Conservation (phyloP, 2,888 invertebrate genomes). For the Limenitis camilla region DNA sequence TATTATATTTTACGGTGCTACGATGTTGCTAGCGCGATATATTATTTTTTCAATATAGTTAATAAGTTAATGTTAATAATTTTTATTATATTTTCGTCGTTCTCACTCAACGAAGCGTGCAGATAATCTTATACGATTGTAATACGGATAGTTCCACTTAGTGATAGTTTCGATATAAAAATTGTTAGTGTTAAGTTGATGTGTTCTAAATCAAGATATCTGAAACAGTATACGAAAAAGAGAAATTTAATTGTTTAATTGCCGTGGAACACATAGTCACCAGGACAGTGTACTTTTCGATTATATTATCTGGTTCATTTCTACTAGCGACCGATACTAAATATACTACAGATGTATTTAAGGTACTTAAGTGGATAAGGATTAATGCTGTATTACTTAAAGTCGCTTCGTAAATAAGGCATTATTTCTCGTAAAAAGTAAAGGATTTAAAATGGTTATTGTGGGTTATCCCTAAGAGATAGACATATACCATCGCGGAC, state of each 20-base stretch:
- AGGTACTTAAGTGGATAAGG: too few relatives aligned
- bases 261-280: slow-evolving; percentile 45
- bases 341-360: too few relatives aligned
- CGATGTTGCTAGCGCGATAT: slow-evolving; percentile 50
- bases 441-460: too few relatives aligned
- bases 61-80: slow-evolving; percentile 38
- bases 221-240: slow-evolving; percentile 71
- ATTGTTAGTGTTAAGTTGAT: slow-evolving; percentile 59
- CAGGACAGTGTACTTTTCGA: too few relatives aligned
- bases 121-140: slow-evolving; percentile 26
- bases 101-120: slow-evolving; percentile 23
- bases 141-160: slow-evolving; percentile 43
- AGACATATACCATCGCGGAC: too few relatives aligned
- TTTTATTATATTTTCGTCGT: slow-evolving; percentile 36
- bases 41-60: slow-evolving; percentile 47
- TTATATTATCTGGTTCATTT: too few relatives aligned
- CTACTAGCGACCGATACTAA: too few relatives aligned
- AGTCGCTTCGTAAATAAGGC: too few relatives aligned
- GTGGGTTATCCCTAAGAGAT: too few relatives aligned
- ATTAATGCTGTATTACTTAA: too few relatives aligned
- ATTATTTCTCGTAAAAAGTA: too few relatives aligned
- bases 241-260: slow-evolving; percentile 49
- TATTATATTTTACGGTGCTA: slow-evolving; percentile 56
- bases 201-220: slow-evolving; percentile 72
- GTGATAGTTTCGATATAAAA: slow-evolving; percentile 46